These are phyloP conservation scores for Drosophila quadrilineata DNA, from an alignment of 1,140 invertebrate species.

Conservation along the genomic window DNA sequence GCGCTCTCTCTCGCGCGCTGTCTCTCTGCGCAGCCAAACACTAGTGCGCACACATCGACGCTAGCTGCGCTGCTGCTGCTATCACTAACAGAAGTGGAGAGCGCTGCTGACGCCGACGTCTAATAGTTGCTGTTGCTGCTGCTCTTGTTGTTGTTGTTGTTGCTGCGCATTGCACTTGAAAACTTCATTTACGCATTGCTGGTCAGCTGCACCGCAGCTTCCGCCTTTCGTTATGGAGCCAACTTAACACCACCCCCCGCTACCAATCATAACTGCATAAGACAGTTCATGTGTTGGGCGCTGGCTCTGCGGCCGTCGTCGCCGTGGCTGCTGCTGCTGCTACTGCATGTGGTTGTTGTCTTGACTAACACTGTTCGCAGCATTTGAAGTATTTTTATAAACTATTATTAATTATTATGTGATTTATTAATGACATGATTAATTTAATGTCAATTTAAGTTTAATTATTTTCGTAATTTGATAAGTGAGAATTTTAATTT, in stretches of 20 bases:
- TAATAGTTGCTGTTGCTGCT: background rate
- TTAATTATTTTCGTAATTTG: too few relatives aligned
- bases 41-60: slow-evolving; percentile 56
- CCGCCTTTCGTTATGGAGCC: slow-evolving; percentile 23
- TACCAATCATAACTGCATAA: too few relatives aligned
- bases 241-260: too few relatives aligned
- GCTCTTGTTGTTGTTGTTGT: slow-evolving; percentile 35
- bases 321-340: background rate
- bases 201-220: background rate
- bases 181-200: slow-evolving; percentile 60
- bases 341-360: slow-evolving; percentile 16
- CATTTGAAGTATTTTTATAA: background rate
- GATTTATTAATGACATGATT: background rate
- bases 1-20: background rate
- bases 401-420: too few relatives aligned
- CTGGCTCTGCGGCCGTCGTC: background rate
- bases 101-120: background rate
- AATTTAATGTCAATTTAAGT: background rate
- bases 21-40: slow-evolving; percentile 56
- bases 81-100: slow-evolving; percentile 7
- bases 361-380: slow-evolving; percentile 27
- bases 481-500: too few relatives aligned
- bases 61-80: slow-evolving; percentile 22
- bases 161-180: slow-evolving; percentile 70
- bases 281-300: slow-evolving; percentile 51